Percentiles rank a stretch among this genome's conserved stretches.
These are phyloP conservation scores for Antheraea pernyi DNA, from an alignment of 1,140 invertebrate genomes.

Conservation along the genomic window DNA sequence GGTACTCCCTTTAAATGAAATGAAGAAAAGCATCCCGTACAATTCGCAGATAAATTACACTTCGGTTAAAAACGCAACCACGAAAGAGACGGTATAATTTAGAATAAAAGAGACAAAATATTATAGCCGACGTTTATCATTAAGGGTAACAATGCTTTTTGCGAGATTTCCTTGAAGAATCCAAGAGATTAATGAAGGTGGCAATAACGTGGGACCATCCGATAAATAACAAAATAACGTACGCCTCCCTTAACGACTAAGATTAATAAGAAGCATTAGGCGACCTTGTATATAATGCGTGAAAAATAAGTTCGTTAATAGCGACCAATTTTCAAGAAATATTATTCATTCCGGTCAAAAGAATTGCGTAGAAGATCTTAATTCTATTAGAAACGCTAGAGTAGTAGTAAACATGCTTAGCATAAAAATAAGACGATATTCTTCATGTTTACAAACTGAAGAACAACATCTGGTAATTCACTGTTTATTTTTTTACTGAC, in stretches of 20 bases:
- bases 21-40: constrained; percentile 40
- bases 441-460: no score
- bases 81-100: constrained; percentile 19
- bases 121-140: constrained; percentile 54
- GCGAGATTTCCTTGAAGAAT: constrained; percentile 66
- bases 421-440: no score
- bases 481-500: no score
- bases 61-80: constrained; percentile 37
- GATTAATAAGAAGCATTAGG: constrained; percentile 60
- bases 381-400: no score
- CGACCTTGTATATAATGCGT: constrained; percentile 22
- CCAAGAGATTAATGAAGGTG: constrained; percentile 68
- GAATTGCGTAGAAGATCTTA: neutral
- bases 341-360: neutral
- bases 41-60: constrained; percentile 49
- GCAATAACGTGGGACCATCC: constrained; percentile 64
- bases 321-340: neutral
- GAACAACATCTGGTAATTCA: no score
- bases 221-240: constrained; percentile 72
- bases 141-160: constrained; percentile 68
- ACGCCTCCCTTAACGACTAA: constrained; percentile 49
- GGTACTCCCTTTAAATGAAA: constrained; percentile 25
- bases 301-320: constrained; percentile 7
- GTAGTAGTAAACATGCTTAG: no score
- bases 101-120: constrained; percentile 17